Percentiles rank a stretch among this genome's conserved stretches.
Conservation (phyloP, 2,888 invertebrate species). For the Stenurella melanura region DNA sequence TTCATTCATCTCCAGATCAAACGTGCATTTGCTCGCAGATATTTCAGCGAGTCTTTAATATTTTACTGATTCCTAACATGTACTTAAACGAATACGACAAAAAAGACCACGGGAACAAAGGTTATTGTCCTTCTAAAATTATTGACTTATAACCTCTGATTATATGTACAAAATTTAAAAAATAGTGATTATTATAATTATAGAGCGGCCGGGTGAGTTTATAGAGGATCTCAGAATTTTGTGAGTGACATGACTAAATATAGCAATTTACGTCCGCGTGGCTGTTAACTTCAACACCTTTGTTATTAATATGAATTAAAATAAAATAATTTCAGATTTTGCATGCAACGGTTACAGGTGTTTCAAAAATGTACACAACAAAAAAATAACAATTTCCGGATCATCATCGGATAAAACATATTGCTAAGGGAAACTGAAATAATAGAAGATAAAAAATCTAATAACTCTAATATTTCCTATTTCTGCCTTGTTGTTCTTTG, state of each 20-base stretch:
- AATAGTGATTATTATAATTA: slow-evolving; percentile 63
- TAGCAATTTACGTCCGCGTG: slow-evolving; percentile 50
- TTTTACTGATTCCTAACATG: neutral
- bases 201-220: slow-evolving; percentile 56
- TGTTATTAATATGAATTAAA: slow-evolving; percentile 44
- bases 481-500: too few species aligned
- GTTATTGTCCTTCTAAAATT: slow-evolving; percentile 49
- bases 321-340: slow-evolving; percentile 28
- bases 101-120: slow-evolving; percentile 13
- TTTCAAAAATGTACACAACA: neutral
- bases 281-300: slow-evolving; percentile 56
- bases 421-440: neutral
- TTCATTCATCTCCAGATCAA: too few species aligned
- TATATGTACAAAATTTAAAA: slow-evolving; percentile 59
- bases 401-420: too few species aligned
- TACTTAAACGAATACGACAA: neutral
- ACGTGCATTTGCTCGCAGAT: too few species aligned
- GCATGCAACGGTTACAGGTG: neutral
- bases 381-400: neutral
- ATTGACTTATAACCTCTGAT: slow-evolving; percentile 52
- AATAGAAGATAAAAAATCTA: too few species aligned
- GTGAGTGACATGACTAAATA: slow-evolving; percentile 58
- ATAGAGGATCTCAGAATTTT: slow-evolving; percentile 49
- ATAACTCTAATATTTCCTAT: too few species aligned
- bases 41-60: neutral